These are phyloP conservation scores for Phytoseiulus persimilis DNA, from an alignment of 2,888 invertebrate species.

Conservation along the genomic window DNA sequence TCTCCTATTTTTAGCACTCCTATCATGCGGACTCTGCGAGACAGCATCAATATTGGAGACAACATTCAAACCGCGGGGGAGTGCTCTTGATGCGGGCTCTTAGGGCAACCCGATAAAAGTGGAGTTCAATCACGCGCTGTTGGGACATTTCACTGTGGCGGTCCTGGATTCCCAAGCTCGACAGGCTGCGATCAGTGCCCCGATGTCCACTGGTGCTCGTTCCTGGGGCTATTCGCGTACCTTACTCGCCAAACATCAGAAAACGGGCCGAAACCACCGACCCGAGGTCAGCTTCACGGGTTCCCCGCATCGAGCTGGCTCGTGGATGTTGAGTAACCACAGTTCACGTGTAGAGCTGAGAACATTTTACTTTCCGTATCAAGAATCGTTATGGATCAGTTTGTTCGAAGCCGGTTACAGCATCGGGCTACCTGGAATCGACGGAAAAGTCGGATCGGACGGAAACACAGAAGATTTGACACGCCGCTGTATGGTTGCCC, in stretches of 20 bases:
- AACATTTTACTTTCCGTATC: not conserved
- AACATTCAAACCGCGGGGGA: not conserved
- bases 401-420: not conserved
- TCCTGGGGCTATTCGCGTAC: too few species aligned
- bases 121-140: too few species aligned
- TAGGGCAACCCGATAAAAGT: too few species aligned
- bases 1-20: not conserved
- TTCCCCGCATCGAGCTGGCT: not conserved
- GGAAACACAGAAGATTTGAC: not conserved
- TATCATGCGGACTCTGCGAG: not conserved
- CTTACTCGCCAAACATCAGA: too few species aligned
- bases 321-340: not conserved
- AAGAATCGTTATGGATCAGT: not conserved
- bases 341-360: not conserved
- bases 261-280: too few species aligned
- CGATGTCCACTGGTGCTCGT: too few species aligned
- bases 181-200: too few species aligned
- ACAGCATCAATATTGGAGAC: not conserved
- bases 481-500: not conserved
- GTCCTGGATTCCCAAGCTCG: too few species aligned
- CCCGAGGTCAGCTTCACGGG: too few species aligned
- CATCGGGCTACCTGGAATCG: not conserved
- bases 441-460: not conserved
- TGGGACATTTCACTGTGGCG: too few species aligned
- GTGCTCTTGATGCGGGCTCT: not conserved